Conservation (phyloP, 2,888 invertebrate species). For the Hirtodrosophila cameraria region DNA sequence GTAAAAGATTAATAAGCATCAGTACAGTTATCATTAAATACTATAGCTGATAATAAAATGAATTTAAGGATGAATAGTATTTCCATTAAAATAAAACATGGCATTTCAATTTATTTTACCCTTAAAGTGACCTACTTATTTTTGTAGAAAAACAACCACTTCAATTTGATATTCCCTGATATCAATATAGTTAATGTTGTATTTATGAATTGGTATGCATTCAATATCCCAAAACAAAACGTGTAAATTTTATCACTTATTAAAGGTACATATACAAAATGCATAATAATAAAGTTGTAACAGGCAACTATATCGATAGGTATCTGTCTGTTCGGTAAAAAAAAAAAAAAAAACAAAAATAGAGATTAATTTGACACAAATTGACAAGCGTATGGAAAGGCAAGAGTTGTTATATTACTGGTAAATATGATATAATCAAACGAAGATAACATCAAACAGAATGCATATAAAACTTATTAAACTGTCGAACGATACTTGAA, state of each 20-base stretch:
- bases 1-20: too few relatives aligned
- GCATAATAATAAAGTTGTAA: slow-evolving; percentile 21
- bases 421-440: slow-evolving; percentile 7
- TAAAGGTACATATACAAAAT: slow-evolving; percentile 30
- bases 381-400: slow-evolving; percentile 62
- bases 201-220: slow-evolving; percentile 1
- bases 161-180: background rate
- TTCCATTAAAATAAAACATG: too few relatives aligned
- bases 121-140: too few relatives aligned
- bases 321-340: slow-evolving; percentile 12
- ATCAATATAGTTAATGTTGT: background rate
- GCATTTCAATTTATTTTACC: too few relatives aligned
- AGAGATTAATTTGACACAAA: slow-evolving; percentile 72
- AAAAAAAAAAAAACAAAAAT: slow-evolving; percentile 8
- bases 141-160: too few relatives aligned
- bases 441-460: slow-evolving; percentile 48
- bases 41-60: too few relatives aligned
- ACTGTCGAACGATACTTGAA: slow-evolving; percentile 66
- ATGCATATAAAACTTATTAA: slow-evolving; percentile 64
- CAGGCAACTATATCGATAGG: background rate
- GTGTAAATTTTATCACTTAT: slow-evolving; percentile 29
- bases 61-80: too few relatives aligned
- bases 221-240: slow-evolving; percentile 8
- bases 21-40: too few relatives aligned
- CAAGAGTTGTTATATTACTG: slow-evolving; percentile 8